Conservation (phyloP, 2,797 vertebrate species). For the Prunella strophiata region DNA sequence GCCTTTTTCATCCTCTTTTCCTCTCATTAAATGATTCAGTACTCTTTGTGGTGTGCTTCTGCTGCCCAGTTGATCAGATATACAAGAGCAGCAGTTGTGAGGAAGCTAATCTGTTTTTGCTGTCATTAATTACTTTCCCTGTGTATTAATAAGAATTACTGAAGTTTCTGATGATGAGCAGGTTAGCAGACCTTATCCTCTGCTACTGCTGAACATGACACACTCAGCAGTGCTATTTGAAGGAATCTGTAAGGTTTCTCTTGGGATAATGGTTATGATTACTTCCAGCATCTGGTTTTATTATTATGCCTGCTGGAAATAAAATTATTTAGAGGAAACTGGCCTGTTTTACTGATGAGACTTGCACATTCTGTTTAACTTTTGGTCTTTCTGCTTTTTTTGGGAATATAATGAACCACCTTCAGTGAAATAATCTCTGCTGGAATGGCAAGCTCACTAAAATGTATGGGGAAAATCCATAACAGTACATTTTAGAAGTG, state of each 20-base stretch:
- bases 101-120: background rate
- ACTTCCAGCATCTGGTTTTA: background rate
- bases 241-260: background rate
- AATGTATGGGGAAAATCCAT: background rate
- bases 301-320: background rate
- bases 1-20: background rate
- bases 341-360: background rate
- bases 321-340: background rate
- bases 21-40: background rate
- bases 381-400: background rate
- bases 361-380: background rate
- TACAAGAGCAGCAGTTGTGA: background rate
- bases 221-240: background rate
- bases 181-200: background rate
- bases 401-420: background rate
- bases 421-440: background rate
- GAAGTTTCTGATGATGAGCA: background rate
- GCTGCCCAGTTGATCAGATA: background rate
- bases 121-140: background rate
- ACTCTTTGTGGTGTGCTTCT: background rate
- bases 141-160: background rate
- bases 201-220: background rate
- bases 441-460: background rate
- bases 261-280: background rate
- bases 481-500: background rate